Evolutionary conservation across 1,140 invertebrate genomes (phyloP).

Genomic region (Lepidurus packardi): DNA sequence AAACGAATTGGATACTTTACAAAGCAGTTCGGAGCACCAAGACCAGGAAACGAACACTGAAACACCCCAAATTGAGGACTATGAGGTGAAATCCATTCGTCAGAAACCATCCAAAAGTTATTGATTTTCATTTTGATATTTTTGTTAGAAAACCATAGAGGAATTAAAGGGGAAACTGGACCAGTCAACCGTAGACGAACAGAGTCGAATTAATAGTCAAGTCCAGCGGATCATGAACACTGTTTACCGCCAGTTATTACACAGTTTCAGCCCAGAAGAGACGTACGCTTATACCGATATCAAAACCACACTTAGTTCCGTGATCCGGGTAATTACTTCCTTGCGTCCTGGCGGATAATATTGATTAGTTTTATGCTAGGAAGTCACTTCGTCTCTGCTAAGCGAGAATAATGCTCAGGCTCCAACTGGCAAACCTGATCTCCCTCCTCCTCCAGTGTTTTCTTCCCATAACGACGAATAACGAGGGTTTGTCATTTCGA

Average conservation of each 20-base stretch:
- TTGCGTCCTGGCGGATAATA: not conserved
- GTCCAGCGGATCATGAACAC: conserved; percentile 32
- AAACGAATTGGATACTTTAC: not conserved
- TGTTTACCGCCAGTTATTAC: conserved; percentile 27
- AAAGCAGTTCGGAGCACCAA: not conserved
- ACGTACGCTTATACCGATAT: conserved; percentile 24
- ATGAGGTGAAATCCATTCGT: not conserved
- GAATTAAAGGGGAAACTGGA: not conserved
- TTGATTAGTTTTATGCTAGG: not conserved
- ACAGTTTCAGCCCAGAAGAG: conserved; percentile 23
- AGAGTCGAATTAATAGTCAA: conserved; percentile 6
- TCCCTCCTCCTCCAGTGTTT: not conserved
- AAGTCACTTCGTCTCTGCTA: not conserved
- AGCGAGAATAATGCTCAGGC: not conserved
- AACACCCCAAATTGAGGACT: not conserved
- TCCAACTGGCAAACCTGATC: conserved; percentile 2
- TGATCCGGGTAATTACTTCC: conserved; percentile 25
- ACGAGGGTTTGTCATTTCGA: not conserved
- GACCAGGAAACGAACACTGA: not conserved
- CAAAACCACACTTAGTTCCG: conserved; percentile 10
- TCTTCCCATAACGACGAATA: conserved; percentile 5
- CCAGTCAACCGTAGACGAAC: not conserved
- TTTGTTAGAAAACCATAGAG: conserved; percentile 4
- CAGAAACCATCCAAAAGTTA: not conserved
- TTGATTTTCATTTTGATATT: not conserved